Percentiles rank a stretch among this genome's conserved stretches.
Evolutionary conservation across 2,113 vertebrate species (phyloP).

Genomic region (Columbina picui): DNA sequence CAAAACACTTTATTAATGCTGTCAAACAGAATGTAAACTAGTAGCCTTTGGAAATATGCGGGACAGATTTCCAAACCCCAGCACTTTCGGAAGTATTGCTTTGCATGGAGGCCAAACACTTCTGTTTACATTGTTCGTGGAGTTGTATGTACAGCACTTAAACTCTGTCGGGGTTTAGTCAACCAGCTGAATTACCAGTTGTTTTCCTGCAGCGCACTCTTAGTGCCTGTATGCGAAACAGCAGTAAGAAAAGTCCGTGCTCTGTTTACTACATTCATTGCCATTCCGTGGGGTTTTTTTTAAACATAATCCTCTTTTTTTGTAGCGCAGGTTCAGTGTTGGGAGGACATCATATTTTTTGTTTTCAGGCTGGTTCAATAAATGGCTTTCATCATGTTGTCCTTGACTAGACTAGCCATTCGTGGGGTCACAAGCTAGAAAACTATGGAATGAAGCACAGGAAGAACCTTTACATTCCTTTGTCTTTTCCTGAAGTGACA

Average conservation of each 20-base stretch:
- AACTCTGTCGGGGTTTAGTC: background rate
- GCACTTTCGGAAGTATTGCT: slow-evolving; percentile 35
- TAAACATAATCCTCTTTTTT: background rate
- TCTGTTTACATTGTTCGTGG: slow-evolving; percentile 44
- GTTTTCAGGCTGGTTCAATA: background rate
- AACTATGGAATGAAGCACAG: background rate
- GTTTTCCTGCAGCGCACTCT: background rate
- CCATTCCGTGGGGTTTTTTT: background rate
- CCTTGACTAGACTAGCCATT: background rate
- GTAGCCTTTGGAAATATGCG: slow-evolving; percentile 52
- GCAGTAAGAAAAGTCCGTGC: background rate
- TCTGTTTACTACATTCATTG: background rate
- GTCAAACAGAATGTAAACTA: slow-evolving; percentile 15
- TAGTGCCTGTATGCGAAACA: background rate
- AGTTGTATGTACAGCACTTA: slow-evolving; percentile 23
- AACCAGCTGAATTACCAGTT: background rate
- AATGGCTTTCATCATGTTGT: background rate
- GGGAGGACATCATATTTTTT: background rate
- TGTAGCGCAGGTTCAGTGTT: background rate
- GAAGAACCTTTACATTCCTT: background rate
- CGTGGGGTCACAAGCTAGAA: background rate
- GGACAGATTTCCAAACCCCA: slow-evolving; percentile 53
- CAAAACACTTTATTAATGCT: background rate
- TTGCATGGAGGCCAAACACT: slow-evolving; percentile 27
- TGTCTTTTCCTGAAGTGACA: background rate